These are phyloP conservation scores for Semnornis frantzii DNA, from an alignment of 2,113 vertebrate genomes.

Conservation along the genomic window DNA sequence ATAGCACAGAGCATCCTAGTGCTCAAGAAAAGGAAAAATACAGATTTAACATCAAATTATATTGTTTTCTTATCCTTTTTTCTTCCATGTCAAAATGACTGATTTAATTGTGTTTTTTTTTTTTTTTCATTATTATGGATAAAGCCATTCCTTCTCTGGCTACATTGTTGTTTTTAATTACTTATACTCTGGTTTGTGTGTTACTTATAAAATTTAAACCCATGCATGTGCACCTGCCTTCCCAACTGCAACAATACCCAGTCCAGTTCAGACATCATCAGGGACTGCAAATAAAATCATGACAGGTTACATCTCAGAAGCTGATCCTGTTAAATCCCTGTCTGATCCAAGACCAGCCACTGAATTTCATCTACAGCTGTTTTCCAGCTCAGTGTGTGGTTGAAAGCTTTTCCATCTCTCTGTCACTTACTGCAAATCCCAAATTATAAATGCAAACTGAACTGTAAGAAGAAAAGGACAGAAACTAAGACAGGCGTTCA, in stretches of 20 bases:
- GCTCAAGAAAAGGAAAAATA: neutral
- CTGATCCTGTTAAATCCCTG: neutral
- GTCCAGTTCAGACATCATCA: neutral
- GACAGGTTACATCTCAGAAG: neutral
- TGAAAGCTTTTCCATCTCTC: neutral
- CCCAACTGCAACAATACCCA: neutral
- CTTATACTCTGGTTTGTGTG: neutral
- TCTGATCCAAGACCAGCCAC: neutral
- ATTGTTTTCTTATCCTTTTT: neutral
- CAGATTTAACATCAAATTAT: conserved; percentile 4
- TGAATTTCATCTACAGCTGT: neutral
- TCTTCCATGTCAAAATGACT: neutral
- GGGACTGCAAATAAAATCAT: neutral
- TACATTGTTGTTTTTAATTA: neutral
- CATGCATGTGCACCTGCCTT: accelerated
- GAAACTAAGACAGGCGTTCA: neutral
- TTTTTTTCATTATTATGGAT: neutral
- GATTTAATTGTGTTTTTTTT: neutral
- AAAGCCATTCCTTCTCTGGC: neutral
- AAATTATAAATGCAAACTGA: neutral
- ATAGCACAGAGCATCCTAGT: conserved; percentile 8
- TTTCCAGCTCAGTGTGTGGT: neutral
- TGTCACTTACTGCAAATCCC: neutral
- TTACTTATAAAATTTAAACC: neutral
- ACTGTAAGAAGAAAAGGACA: neutral